Evolutionary conservation across 2,797 vertebrate genomes (phyloP).

Genomic region (Masticophis lateralis): DNA sequence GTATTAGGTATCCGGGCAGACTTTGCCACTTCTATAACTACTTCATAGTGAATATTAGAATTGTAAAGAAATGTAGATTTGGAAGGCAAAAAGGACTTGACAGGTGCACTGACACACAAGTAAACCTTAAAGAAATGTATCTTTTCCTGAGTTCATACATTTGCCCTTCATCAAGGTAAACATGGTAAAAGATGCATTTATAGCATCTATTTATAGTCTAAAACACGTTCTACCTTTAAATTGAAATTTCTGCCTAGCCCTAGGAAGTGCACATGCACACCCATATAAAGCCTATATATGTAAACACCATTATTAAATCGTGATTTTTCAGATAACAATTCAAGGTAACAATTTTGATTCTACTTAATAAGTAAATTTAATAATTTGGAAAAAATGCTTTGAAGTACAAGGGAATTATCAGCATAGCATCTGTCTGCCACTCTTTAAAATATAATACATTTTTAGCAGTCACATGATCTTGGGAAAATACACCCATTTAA

Average conservation of each 20-base stretch:
- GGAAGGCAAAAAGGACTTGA: background rate
- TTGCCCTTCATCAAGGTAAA: background rate
- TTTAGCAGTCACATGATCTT: background rate
- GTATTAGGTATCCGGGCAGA: background rate
- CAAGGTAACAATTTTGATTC: background rate
- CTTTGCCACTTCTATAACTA: background rate
- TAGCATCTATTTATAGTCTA: background rate
- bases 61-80: background rate
- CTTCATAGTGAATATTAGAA: background rate
- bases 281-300: background rate
- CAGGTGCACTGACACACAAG: background rate
- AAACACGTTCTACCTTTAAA: background rate
- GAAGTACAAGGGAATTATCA: background rate
- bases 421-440: background rate
- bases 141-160: background rate
- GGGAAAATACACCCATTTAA: background rate
- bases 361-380: background rate
- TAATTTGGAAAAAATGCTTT: background rate
- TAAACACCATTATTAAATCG: background rate
- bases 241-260: background rate
- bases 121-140: background rate
- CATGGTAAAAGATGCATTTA: background rate
- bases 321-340: background rate
- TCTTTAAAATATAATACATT: background rate
- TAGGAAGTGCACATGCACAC: background rate